Percentiles rank a stretch among this genome's conserved stretches.
Evolutionary conservation across 1,140 invertebrate species (phyloP).

Genomic region (Goniozus legneri): DNA sequence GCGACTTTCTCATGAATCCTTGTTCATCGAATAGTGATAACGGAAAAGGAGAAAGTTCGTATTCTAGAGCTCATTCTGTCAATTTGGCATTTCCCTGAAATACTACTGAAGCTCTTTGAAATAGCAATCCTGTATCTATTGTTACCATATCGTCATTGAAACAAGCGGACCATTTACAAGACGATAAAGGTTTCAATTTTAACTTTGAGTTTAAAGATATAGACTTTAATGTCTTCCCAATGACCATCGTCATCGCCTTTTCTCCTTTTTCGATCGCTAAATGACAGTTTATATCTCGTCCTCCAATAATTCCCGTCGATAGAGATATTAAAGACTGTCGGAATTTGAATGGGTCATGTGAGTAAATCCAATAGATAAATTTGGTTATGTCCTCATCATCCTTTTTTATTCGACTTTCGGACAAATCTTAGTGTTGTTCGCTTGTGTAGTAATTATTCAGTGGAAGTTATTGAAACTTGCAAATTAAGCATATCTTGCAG

Average conservation of each 20-base stretch:
- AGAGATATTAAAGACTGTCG: neutral
- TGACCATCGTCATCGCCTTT: neutral
- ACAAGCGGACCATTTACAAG: neutral
- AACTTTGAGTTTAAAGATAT: neutral
- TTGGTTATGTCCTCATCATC: constrained; percentile 22
- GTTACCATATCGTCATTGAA: neutral
- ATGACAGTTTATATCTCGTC: neutral
- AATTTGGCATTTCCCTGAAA: neutral
- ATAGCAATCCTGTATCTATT: neutral
- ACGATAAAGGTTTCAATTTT: neutral
- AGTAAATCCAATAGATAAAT: constrained; percentile 21
- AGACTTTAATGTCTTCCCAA: neutral
- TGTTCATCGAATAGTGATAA: constrained; percentile 22
- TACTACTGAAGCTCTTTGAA: neutral
- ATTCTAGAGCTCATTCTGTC: neutral
- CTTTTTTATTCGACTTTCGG: constrained; percentile 20
- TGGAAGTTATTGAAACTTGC: neutral
- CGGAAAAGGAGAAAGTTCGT: constrained; percentile 24
- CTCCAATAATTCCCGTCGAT: neutral
- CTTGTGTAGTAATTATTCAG: constrained; percentile 10
- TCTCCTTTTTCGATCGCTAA: neutral
- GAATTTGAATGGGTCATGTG: constrained; percentile 20
- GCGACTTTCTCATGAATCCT: constrained; percentile 21
- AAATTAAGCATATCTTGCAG: neutral
- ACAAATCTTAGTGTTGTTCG: constrained; percentile 30